Base-by-base conservation (phyloP, 2,797 vertebrate species). In the Hipposideros larvatus region DNA sequence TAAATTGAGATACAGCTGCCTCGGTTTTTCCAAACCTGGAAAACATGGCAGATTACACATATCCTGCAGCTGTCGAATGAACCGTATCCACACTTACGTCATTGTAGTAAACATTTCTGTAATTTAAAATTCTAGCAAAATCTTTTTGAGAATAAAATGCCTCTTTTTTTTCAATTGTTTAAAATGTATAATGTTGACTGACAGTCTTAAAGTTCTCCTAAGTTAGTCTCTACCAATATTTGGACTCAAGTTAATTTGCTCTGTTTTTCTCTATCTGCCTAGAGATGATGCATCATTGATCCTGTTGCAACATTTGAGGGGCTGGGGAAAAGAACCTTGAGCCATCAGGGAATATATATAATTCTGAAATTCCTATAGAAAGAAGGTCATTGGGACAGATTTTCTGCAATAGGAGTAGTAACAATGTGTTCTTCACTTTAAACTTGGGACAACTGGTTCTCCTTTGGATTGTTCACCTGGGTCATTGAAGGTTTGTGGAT, bases 21-120 rank as follows among this genome's bases (percentile, higher is more conserved):
- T 93, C n/a, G 28, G 57, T 57, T 86, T 74, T 86, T 93, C 73
- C n/a, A 90, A 90, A 48, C n/a, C 34, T 66, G 73, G 75, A 89
- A 91, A 46, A 43, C 48, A 94, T 43, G 15, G 46, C 57, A 94
- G 34, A 88, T 65, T 43, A 71, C 6, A 70, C 18, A 65, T n/a
- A 92, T 66, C 59, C 22, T 79, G 34, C 8, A 79, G 10, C 51
- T 92, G 28, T 59, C 3, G 11, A 93, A 61, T 90, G 26, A 5
- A 71, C 7, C 6, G 18, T 53, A 65, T 43, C 43, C 15, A 87
- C 14, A 63, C 15, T 87, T 41, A 22, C 63, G n/a, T 90, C 79
- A 89, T 10, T 46, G 24, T 28, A 78, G 15, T n/a, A 94, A 92
- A 80, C 3, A 75, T 19, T 89, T 95, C 77, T 94, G 85, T 74